Percentiles rank a stretch among this genome's conserved stretches.
phyloP scores from a whole-genome alignment of 2,888 invertebrate species.

The Scaptodrosophila latifasciaeformis region DNA sequence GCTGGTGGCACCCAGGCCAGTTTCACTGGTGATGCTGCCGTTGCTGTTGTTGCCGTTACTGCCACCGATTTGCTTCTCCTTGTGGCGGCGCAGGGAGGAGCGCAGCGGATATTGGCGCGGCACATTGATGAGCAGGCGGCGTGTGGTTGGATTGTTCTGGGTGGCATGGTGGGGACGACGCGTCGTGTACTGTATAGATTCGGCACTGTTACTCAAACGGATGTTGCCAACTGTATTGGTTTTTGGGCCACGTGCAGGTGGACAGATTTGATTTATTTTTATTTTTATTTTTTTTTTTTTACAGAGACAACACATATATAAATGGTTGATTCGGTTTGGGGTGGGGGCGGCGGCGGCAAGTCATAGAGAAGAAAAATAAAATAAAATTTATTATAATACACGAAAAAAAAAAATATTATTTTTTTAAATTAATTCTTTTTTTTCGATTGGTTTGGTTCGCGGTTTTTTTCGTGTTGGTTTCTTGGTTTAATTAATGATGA shows the following conservation, averaged over 20 bases:
- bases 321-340: no score
- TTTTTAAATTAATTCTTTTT: no score
- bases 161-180: constrained; percentile 75
- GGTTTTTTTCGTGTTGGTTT: no score
- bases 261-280: no score
- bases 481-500: no score
- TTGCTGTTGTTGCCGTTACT: constrained; percentile 57
- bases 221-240: constrained; percentile 78
- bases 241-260: no score
- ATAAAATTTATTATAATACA: no score
- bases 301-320: constrained; percentile 16
- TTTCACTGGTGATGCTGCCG: constrained; percentile 43
- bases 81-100: constrained; percentile 78
- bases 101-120: constrained; percentile 76
- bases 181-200: constrained; percentile 79
- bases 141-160: constrained; percentile 74
- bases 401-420: constrained; percentile 34
- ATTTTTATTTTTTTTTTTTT: no score
- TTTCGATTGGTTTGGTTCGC: constrained; percentile 20
- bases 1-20: constrained; percentile 19
- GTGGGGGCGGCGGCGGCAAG: no score
- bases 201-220: constrained; percentile 80
- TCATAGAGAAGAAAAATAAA: no score
- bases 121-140: constrained; percentile 76
- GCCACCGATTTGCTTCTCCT: constrained; percentile 76